These are phyloP conservation scores for Crotalus tigris DNA, from an alignment of 2,113 vertebrate species.

Conservation along the genomic window DNA sequence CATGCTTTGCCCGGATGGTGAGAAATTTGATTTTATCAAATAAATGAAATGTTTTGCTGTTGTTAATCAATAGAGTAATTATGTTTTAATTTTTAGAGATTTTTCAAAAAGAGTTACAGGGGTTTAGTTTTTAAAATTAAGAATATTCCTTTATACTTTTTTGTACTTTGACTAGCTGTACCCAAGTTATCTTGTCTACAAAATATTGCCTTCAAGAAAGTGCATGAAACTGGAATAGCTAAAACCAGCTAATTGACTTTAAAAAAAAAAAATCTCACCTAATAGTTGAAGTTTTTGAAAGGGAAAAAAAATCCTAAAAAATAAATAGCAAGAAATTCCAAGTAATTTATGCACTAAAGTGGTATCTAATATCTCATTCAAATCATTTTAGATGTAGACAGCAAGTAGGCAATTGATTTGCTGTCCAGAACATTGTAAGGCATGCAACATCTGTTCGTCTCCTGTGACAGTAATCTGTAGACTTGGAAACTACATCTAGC, in stretches of 20 bases:
- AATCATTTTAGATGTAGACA: not conserved
- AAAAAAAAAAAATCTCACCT: not conserved
- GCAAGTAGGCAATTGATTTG: not conserved
- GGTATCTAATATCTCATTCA: not conserved
- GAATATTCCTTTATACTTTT: not conserved
- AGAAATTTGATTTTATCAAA: conserved; percentile 59
- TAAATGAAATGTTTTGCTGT: conserved; percentile 20
- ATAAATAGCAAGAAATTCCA: not conserved
- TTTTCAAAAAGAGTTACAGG: not conserved
- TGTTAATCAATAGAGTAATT: not conserved
- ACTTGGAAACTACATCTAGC: not conserved
- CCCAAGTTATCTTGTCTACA: not conserved
- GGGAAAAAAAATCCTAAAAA: not conserved
- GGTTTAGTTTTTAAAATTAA: not conserved
- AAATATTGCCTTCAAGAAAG: not conserved
- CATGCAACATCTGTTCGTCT: not conserved
- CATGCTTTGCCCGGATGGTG: conserved; percentile 97
- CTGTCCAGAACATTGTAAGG: not conserved
- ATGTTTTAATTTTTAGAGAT: not conserved
- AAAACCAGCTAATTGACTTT: not conserved
- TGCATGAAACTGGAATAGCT: not conserved
- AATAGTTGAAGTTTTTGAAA: not conserved
- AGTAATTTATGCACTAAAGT: conserved; percentile 3
- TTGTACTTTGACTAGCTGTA: not conserved
- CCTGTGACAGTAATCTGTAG: not conserved